phyloP scores from a whole-genome alignment of 2,888 invertebrate genomes.

The Hydrotaea cyrtoneurina region DNA sequence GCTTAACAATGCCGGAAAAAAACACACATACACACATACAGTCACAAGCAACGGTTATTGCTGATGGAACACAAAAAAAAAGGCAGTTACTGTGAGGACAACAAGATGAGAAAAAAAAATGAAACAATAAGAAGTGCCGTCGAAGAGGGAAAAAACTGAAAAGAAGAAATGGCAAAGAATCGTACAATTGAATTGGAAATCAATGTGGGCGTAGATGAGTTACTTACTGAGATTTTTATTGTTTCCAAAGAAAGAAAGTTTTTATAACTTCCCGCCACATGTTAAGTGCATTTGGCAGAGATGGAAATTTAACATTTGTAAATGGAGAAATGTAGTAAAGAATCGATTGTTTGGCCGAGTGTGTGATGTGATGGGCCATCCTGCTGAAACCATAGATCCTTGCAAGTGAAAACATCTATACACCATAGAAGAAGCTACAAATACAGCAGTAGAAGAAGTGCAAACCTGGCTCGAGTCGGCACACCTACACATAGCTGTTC shows the following conservation, averaged over 20 bases:
- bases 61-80: slow-evolving; percentile 56
- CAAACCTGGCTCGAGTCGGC: background rate
- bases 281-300: slow-evolving; percentile 14
- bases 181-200: slow-evolving; percentile 78
- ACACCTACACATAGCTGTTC: background rate
- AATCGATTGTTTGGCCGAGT: background rate
- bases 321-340: no score
- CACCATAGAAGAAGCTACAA: no score
- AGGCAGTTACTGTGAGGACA: slow-evolving; percentile 13
- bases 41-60: slow-evolving; percentile 62
- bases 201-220: slow-evolving; percentile 79
- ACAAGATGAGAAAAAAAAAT: slow-evolving; percentile 38
- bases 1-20: slow-evolving; percentile 38
- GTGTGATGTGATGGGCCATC: no score
- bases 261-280: slow-evolving; percentile 39
- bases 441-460: no score
- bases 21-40: slow-evolving; percentile 26
- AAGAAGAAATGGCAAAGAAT: slow-evolving; percentile 35
- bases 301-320: background rate
- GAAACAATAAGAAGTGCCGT: slow-evolving; percentile 37
- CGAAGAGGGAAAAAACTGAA: slow-evolving; percentile 41
- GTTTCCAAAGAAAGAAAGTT: slow-evolving; percentile 58
- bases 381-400: no score
- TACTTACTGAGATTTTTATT: slow-evolving; percentile 74
- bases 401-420: no score